Evolutionary conservation across 2,888 invertebrate genomes (phyloP).

Genomic region (Hydropsyche betteni): DNA sequence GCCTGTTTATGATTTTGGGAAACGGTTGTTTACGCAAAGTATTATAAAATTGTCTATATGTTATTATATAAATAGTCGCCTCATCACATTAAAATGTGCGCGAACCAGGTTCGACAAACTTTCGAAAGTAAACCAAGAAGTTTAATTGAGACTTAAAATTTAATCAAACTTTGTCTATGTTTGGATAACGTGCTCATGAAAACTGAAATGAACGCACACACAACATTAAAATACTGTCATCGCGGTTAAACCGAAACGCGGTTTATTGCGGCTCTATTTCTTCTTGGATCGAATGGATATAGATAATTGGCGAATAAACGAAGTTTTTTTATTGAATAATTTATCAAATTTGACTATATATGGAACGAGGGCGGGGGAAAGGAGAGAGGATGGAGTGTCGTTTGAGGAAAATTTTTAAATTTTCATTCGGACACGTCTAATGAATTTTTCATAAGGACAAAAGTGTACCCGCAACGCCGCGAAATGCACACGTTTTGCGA

Average conservation of each 20-base stretch:
- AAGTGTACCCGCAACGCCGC: neutral
- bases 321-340: neutral
- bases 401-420: slow-evolving; percentile 25
- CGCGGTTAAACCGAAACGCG: too few relatives aligned
- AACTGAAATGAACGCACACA: too few relatives aligned
- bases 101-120: slow-evolving; percentile 2
- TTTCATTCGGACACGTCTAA: slow-evolving; percentile 16
- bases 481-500: slow-evolving; percentile 1
- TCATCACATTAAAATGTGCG: slow-evolving; percentile 2
- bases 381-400: neutral
- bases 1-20: too few relatives aligned
- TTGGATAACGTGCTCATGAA: slow-evolving; percentile 7
- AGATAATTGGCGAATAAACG: neutral
- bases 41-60: too few relatives aligned
- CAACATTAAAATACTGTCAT: too few relatives aligned
- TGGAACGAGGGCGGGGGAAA: neutral
- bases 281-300: neutral
- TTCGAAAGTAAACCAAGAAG: slow-evolving; percentile 23
- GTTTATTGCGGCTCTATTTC: neutral
- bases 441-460: slow-evolving; percentile 18
- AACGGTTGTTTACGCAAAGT: too few relatives aligned
- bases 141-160: slow-evolving; percentile 32
- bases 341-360: neutral
- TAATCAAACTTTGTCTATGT: slow-evolving; percentile 22
- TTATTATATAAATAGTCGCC: too few relatives aligned